These are phyloP conservation scores for Drosophila stalkeri DNA, from an alignment of 2,888 invertebrate genomes.

Conservation along the genomic window DNA sequence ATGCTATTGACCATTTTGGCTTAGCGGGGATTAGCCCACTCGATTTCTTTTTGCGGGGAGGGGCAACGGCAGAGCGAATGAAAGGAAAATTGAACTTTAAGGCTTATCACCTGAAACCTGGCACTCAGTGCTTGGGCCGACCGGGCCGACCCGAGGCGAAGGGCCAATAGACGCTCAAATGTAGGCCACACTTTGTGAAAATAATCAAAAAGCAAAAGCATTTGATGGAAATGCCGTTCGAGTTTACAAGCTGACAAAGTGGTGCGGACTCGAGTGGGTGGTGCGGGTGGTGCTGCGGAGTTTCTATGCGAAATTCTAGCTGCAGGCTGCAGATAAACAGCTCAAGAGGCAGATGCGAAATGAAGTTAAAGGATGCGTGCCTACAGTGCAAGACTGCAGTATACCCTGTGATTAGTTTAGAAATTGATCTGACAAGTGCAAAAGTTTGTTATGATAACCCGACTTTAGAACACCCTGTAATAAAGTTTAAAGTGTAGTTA, in stretches of 20 bases:
- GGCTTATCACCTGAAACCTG: slow-evolving; percentile 38
- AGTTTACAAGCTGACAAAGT: slow-evolving; percentile 5
- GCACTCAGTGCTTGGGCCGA: neutral
- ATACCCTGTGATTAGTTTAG: neutral
- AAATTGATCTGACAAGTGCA: neutral
- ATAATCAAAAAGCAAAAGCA: slow-evolving; percentile 28
- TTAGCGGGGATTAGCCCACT: slow-evolving; percentile 68
- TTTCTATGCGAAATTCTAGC: slow-evolving; percentile 13
- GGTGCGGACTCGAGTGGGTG: neutral
- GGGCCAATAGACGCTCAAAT: slow-evolving; percentile 44
- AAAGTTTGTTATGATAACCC: neutral
- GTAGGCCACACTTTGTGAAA: slow-evolving; percentile 58
- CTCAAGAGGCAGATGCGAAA: slow-evolving; percentile 43
- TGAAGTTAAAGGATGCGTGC: neutral
- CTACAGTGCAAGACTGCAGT: neutral
- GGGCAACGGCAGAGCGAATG: slow-evolving; percentile 14
- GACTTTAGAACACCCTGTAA: neutral
- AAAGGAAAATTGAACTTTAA: slow-evolving; percentile 39
- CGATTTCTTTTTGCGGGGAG: slow-evolving; percentile 6
- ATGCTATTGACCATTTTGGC: slow-evolving; percentile 57
- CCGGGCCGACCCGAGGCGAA: neutral
- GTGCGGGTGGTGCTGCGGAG: neutral
- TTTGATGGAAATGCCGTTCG: slow-evolving; percentile 27
- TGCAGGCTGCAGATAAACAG: slow-evolving; percentile 68
- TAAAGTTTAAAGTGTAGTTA: neutral